phyloP scores from a whole-genome alignment of 2,888 invertebrate genomes.

The Caenorhabditis uteleia region DNA sequence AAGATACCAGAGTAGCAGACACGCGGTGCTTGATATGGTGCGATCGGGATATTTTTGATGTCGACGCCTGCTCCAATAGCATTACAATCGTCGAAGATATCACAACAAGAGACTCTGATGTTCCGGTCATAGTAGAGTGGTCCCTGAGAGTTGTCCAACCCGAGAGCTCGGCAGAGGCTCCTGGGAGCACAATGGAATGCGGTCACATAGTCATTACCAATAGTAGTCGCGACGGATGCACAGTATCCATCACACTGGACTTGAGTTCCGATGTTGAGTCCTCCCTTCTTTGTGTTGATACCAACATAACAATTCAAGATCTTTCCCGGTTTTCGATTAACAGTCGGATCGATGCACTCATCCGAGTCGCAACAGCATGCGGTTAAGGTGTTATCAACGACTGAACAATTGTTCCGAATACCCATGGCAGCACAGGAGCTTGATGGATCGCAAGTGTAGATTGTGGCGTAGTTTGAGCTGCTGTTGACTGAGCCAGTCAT shows the following conservation, averaged over 20 bases:
- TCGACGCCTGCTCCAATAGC: slow-evolving; percentile 19
- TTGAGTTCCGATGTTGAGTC: slow-evolving; percentile 20
- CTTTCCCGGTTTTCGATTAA: slow-evolving; percentile 42
- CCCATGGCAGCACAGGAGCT: slow-evolving; percentile 39
- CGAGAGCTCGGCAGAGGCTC: slow-evolving; percentile 38
- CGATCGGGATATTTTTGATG: slow-evolving; percentile 20
- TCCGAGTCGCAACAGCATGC: slow-evolving; percentile 52
- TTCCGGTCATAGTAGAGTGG: slow-evolving; percentile 29
- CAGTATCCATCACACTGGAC: slow-evolving; percentile 48
- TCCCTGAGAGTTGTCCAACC: slow-evolving; percentile 38
- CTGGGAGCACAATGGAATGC: slow-evolving; percentile 47
- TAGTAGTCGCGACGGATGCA: slow-evolving; percentile 24
- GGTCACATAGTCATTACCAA: slow-evolving; percentile 24
- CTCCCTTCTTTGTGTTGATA: slow-evolving; percentile 15
- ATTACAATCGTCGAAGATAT: slow-evolving; percentile 40
- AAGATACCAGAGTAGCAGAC: slow-evolving; percentile 49
- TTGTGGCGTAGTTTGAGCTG: slow-evolving; percentile 21
- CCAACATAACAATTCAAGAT: slow-evolving; percentile 48
- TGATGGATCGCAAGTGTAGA: slow-evolving; percentile 51
- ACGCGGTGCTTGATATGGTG: slow-evolving; percentile 37
- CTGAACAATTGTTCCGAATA: slow-evolving; percentile 43
- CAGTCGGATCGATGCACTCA: slow-evolving; percentile 49
- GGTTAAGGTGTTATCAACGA: slow-evolving; percentile 35
- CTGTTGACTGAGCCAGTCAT: slow-evolving; percentile 37
- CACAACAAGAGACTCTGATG: slow-evolving; percentile 38